Base-by-base conservation (phyloP, 2,888 invertebrate species). In the Drosophila anomelani region DNA sequence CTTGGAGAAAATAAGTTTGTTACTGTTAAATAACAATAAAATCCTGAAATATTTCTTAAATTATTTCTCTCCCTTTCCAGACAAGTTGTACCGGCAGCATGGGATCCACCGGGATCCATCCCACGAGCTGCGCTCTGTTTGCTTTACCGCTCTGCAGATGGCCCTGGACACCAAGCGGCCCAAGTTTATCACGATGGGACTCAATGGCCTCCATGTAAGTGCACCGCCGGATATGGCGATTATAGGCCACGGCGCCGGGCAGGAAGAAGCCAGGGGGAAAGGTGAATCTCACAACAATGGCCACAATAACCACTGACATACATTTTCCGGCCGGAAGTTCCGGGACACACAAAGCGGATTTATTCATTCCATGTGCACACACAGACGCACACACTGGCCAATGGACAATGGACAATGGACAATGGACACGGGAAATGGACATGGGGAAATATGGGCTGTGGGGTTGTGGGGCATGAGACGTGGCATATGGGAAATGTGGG, bases 141-240 rank as follows among this genome's bases (percentile, higher is more conserved):
- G 98, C 93, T 95, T 98, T 85, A 94, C 95, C 81, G 96, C 97
- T 3, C 93, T 98, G 81, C 97, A 97, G 93, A 94, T 97, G 85
- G 96, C 98, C 32, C 93, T 99, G 84, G 98, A 98, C 92, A 96
- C 96, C 79, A 97, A 96, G 91, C 95, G 96, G 78, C 96, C 96
- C 87, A 97, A 97, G 92, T 95, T 98, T 78, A 95, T 97, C 69
- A 94, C 96, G 44, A 95, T 95, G 91, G 97, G 97, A 12, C 93
- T 98, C 47, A 96, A 96, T 90, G 98, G 98, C 78, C 95, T 98
- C 90, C 98, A 98, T 93, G 98, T 98, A 94, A 93, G 95, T 57
- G 66, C 51, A 46, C 44, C 29, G 44, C n/a, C 53, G 73, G 60
- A 72, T 39, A 34, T 5, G 58, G 26, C 32, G 41, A 53, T 49